phyloP scores from a whole-genome alignment of 2,888 invertebrate genomes.

The Hypolimnas misippus region DNA sequence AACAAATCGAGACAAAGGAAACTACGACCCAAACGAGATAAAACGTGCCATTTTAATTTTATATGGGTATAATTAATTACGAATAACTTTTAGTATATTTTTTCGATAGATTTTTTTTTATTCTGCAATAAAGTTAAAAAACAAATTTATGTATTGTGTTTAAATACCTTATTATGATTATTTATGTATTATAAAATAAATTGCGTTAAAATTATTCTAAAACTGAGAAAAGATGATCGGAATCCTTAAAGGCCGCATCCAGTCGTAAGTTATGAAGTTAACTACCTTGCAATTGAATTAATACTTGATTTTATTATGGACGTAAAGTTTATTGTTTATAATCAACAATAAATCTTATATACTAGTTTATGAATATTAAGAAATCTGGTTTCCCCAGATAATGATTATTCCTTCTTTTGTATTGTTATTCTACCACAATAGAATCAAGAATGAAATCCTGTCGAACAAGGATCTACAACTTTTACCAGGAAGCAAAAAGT shows the following conservation, averaged over 20 bases:
- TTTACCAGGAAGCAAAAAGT: constrained; percentile 14
- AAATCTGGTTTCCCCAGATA: constrained; percentile 23
- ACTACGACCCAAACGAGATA: constrained; percentile 8
- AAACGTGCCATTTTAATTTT: constrained; percentile 11
- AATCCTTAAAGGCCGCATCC: neutral
- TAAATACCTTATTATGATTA: neutral
- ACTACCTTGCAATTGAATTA: neutral
- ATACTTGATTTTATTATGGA: constrained; percentile 21
- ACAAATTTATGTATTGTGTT: neutral
- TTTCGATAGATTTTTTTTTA: constrained; percentile 1
- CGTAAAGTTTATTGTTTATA: constrained; percentile 25
- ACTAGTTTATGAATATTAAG: constrained; percentile 4
- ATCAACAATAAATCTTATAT: constrained; percentile 21
- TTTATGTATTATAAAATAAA: neutral
- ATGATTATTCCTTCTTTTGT: constrained; percentile 6
- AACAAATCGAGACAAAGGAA: constrained; percentile 22
- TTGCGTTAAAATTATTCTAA: neutral
- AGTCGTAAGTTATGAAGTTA: neutral
- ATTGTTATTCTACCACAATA: constrained; percentile 17
- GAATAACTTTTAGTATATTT: neutral
- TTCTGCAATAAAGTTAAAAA: neutral
- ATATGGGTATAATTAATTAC: constrained; percentile 5
- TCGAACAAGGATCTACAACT: constrained; percentile 21
- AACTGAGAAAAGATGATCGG: neutral
- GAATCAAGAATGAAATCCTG: constrained; percentile 21